phyloP scores from a whole-genome alignment of 2,113 vertebrate genomes.

The Lagopus muta region DNA sequence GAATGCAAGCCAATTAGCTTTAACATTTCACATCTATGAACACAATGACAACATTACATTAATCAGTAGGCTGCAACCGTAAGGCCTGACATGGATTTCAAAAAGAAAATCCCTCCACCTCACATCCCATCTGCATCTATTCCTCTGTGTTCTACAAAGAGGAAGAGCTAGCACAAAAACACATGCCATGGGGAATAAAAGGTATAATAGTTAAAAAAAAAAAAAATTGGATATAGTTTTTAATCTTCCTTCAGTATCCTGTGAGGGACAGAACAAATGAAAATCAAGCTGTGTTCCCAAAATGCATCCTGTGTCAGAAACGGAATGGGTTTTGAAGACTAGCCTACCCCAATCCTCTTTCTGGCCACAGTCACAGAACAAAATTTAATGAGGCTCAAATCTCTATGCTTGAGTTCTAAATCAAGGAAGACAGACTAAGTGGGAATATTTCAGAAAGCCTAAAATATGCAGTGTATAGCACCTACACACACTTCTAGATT shows the following conservation, averaged over 20 bases:
- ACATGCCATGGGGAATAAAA: not conserved
- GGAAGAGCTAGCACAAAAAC: not conserved
- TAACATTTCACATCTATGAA: not conserved
- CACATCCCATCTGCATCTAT: not conserved
- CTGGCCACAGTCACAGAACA: not conserved
- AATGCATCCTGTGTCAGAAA: not conserved
- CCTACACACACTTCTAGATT: not conserved
- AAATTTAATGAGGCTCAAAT: not conserved
- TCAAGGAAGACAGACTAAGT: not conserved
- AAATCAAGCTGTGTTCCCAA: not conserved
- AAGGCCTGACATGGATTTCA: not conserved
- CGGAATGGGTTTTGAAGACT: not conserved
- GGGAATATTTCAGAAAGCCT: not conserved
- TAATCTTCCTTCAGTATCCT: not conserved
- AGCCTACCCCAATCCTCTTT: not conserved
- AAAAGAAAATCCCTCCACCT: not conserved
- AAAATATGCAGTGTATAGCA: not conserved
- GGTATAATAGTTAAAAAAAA: not conserved
- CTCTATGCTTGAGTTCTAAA: not conserved
- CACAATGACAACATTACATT: rapidly evolving
- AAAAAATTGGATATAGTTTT: not conserved
- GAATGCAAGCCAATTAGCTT: not conserved
- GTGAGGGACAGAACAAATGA: not conserved
- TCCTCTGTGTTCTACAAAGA: not conserved
- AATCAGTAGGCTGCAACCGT: not conserved